These are phyloP conservation scores for Menura novaehollandiae DNA, from an alignment of 2,113 vertebrate species.

Conservation along the genomic window DNA sequence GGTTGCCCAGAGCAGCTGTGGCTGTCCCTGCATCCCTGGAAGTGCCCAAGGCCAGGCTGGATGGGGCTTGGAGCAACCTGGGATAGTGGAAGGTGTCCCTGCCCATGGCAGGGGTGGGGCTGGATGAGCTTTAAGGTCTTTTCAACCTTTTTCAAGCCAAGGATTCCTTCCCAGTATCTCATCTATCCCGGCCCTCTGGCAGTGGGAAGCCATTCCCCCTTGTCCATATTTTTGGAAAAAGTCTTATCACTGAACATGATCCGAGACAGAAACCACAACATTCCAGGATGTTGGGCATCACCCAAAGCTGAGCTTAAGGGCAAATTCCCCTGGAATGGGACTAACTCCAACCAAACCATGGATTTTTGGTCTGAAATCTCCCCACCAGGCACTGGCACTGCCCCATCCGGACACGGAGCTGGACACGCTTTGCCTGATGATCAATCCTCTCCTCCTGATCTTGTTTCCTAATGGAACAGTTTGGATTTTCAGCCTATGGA, in stretches of 20 bases:
- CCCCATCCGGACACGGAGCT: background rate
- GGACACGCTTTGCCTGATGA: fast-evolving
- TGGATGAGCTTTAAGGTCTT: background rate
- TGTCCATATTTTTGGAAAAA: background rate
- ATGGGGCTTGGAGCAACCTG: background rate
- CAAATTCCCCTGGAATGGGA: fast-evolving
- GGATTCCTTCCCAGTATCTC: background rate
- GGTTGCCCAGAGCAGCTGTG: background rate
- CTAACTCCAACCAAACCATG: background rate
- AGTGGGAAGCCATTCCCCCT: background rate
- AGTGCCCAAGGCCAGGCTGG: background rate
- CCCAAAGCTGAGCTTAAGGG: background rate
- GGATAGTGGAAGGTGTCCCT: background rate
- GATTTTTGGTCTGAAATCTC: background rate
- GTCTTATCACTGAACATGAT: fast-evolving
- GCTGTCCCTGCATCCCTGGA: background rate
- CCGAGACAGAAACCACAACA: background rate
- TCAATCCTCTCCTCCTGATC: background rate
- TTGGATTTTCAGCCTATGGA: background rate
- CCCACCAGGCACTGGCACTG: background rate
- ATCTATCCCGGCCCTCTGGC: background rate
- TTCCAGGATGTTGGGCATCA: background rate
- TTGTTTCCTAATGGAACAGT: background rate
- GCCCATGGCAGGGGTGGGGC: background rate
- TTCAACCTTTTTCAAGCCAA: too few species aligned